Evolutionary conservation across 2,113 vertebrate genomes (phyloP).

Genomic region (Gasterosteus aculeatus): DNA sequence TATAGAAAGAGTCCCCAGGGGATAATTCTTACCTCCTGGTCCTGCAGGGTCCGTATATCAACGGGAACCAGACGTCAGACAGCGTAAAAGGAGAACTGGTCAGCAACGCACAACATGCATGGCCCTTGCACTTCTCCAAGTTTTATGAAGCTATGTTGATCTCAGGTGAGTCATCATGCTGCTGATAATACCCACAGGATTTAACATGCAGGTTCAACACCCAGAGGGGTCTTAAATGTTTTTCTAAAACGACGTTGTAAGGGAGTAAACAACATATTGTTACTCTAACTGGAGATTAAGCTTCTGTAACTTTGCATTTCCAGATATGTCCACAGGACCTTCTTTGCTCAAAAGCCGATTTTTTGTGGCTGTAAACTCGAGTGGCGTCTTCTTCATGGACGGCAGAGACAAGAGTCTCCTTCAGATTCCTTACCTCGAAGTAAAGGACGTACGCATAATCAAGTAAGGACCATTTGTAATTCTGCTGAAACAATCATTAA

Average conservation of each 20-base stretch:
- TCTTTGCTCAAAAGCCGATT: conserved; percentile 86
- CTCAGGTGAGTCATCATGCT: conserved; percentile 83
- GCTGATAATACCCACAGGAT: neutral
- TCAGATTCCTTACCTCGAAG: conserved; percentile 86
- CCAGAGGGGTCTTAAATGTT: neutral
- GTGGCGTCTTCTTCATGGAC: conserved; percentile 87
- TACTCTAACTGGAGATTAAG: neutral
- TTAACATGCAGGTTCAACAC: neutral
- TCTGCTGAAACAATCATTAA: neutral
- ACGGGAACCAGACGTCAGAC: conserved; percentile 57
- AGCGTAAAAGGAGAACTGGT: conserved; percentile 85
- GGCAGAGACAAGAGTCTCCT: conserved; percentile 84
- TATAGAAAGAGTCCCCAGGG: neutral
- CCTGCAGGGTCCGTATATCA: conserved; percentile 79
- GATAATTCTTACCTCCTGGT: neutral
- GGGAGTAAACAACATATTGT: neutral
- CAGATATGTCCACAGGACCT: conserved; percentile 81
- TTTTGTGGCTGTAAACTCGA: conserved; percentile 88
- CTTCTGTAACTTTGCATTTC: neutral
- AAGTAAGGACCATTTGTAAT: conserved; percentile 69
- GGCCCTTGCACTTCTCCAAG: conserved; percentile 91
- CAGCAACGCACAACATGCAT: conserved; percentile 82
- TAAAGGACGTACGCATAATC: conserved; percentile 81
- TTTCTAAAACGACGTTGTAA: neutral
- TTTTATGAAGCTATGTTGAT: conserved; percentile 88